phyloP scores from a whole-genome alignment of 2,888 invertebrate species.

The Clepsis dumicolana region DNA sequence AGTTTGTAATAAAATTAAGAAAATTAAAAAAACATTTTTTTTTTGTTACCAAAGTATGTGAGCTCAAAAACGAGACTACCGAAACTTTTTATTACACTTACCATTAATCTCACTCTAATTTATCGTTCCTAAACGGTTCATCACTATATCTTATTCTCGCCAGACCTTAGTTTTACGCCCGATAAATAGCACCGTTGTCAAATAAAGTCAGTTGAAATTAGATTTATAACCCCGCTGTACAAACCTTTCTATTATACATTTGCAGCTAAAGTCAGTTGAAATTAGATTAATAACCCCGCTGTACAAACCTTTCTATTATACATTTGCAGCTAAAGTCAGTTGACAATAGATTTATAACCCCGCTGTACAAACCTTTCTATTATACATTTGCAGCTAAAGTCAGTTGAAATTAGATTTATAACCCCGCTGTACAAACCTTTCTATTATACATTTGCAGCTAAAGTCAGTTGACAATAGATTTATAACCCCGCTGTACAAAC shows the following conservation, averaged over 20 bases:
- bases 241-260: no score
- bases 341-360: constrained; percentile 27
- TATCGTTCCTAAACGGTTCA: background rate
- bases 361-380: no score
- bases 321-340: constrained; percentile 29
- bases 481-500: constrained; percentile 18
- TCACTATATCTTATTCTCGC: constrained; percentile 28
- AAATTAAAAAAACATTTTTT: no score
- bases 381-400: no score
- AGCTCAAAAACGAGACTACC: no score
- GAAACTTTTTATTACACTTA: background rate
- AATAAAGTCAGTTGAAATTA: constrained; percentile 28
- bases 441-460: no score
- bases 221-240: constrained; percentile 25
- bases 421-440: constrained; percentile 11
- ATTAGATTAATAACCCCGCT: constrained; percentile 25
- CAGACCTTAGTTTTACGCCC: constrained; percentile 19
- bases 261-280: constrained; percentile 26
- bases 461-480: constrained; percentile 27
- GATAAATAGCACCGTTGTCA: constrained; percentile 34
- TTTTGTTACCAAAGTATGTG: no score
- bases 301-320: no score
- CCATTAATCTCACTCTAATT: constrained; percentile 4
- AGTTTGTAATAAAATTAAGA: no score
- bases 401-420: constrained; percentile 30